Evolutionary conservation across 2,888 invertebrate species (phyloP).

Genomic region (Salticus scenicus): DNA sequence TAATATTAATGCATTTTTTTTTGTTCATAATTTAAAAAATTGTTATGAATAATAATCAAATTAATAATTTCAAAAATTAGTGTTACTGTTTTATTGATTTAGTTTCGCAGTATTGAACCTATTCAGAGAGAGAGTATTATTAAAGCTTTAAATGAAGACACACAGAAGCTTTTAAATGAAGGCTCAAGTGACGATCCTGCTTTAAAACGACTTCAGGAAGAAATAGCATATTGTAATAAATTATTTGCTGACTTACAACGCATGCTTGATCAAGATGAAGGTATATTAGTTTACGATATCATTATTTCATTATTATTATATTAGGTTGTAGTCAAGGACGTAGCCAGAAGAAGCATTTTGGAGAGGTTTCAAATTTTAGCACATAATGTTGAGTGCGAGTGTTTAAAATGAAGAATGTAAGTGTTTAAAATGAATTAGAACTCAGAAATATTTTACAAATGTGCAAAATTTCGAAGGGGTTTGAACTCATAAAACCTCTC

Average conservation of each 20-base stretch:
- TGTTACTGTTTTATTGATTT: not conserved
- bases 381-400: too few relatives aligned
- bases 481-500: too few relatives aligned
- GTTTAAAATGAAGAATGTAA: too few relatives aligned
- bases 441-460: too few relatives aligned
- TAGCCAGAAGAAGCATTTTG: too few relatives aligned
- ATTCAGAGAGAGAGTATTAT: slow-evolving; percentile 96
- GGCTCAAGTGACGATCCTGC: slow-evolving; percentile 98
- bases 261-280: slow-evolving; percentile 82
- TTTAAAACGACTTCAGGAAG: slow-evolving; percentile 87
- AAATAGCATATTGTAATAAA: slow-evolving; percentile 96
- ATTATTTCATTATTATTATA: too few relatives aligned
- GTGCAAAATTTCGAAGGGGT: too few relatives aligned
- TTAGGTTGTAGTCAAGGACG: too few relatives aligned
- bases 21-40: not conserved
- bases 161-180: slow-evolving; percentile 94
- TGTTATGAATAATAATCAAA: not conserved
- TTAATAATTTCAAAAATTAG: too few relatives aligned
- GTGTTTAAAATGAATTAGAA: too few relatives aligned
- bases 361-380: too few relatives aligned
- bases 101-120: slow-evolving; percentile 84
- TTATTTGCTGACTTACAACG: slow-evolving; percentile 88
- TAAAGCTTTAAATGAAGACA: slow-evolving; percentile 96
- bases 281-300: slow-evolving; percentile 72
- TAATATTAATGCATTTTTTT: not conserved